Evolutionary conservation across 1,140 invertebrate genomes (phyloP), one percentile per base, ranked within the genome.

Genomic region (Sycophaga agraensis): DNA sequence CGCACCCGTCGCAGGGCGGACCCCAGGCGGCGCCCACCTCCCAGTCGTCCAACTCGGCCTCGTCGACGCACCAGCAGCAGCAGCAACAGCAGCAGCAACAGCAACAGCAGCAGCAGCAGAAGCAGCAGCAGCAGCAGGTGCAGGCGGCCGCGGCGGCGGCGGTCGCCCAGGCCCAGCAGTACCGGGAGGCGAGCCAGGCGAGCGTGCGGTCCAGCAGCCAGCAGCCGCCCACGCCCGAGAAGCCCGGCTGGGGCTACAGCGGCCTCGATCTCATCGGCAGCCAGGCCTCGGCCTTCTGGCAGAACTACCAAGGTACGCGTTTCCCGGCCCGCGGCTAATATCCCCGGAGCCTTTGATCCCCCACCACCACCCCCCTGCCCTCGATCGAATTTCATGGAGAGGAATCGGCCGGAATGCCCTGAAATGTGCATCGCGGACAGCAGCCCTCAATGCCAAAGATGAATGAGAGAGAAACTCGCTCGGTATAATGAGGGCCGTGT

Each of bases 201-300:
- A 55, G 46, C 12, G 21, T 66, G 73, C 78, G 59, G 67, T 81
- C 51, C 66, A 63, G 42, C 46, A 74, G 71, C 49, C 83, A 71
- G 71, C 84, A 69, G 75, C 81, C 73, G 68, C 82, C 68, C 77
- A 86, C 61, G 81, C 84, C 76, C 22, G 78, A 80, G 67, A 80
- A 81, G 56, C 76, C 76, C 6, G 76, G 76, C 40, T 90, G 89
- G 89, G 87, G 84, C 67, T 89, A 89, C 78, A 85, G 87, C n/a
- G 88, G 88, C 51, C 84, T 90, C 35, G 86, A 88, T 65, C 86
- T 88, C 72, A 85, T 90, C 69, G 89, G 90, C 80, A 87, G 85
- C 68, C 88, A 86, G 56, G 88, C 89, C 2, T 89, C 90, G 19
- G 88, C 88, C 31, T 93, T 93, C 77, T 93, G 91, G 91, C 90